Base-by-base conservation (phyloP, 2,797 vertebrate genomes). In the Carcharodon carcharias region DNA sequence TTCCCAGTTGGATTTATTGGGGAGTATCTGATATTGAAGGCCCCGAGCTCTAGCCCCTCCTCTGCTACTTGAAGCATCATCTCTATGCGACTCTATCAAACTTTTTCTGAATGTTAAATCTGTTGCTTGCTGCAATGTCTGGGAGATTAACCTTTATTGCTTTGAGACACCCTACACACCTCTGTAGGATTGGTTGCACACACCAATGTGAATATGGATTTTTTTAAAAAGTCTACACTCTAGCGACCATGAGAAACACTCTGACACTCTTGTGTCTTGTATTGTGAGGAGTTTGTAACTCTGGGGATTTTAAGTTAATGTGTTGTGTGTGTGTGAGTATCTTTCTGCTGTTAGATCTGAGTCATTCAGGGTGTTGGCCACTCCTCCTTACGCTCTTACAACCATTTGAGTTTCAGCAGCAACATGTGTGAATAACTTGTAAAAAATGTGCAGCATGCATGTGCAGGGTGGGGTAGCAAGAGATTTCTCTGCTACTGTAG, bases 401-500 rank as follows among this genome's bases (percentile, higher is more conserved):
- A 54, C 71, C 82, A 96, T 96, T 0, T 35, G 0, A 96, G 96
- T 97, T 95, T 0, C 96, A 96, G 40, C 65, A 96, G 96, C 50
- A 82, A 91, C 77, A 97, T 97, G 96, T 96, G 96, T 96, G 96
- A 87, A 71, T 14, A 95, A 85, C 56, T 73, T 96, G 35, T 31
- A 50, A 89, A 97, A 97, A 96, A 97, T 97, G 97, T 97, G 97
- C 97, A 97, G 97, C 97, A 97, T 97, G 98, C 98, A 98, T 98
- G 97, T 97, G 91, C 97, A 97, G 98, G 98, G 98, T 98, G 98
- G 98, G 98, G 98, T 97, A 96, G 96, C 97, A 97, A 50, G 97
- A 98, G 98, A 98, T 97, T 2, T 97, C 98, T 98, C 97, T 97
- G 97, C 97, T 96, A 97, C 96, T 97, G 96, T 82, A 65, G 56